These are phyloP conservation scores for Prochilodus magdalenae DNA, from an alignment of 2,113 vertebrate species.

Conservation along the genomic window DNA sequence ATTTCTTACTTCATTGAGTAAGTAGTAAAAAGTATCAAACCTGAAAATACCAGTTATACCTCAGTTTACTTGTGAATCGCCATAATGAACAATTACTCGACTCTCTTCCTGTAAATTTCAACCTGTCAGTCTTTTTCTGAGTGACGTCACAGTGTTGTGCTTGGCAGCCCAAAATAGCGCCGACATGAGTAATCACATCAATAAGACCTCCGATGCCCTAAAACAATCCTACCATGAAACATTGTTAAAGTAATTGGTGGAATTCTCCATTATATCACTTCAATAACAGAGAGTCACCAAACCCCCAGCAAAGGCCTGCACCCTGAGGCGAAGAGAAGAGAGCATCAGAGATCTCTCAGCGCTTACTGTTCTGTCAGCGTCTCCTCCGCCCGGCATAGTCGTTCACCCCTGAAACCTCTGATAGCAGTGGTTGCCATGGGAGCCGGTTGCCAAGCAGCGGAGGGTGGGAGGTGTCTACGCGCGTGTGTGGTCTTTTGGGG, in stretches of 20 bases:
- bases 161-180: not conserved
- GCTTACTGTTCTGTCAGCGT: not conserved
- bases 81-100: too few species aligned
- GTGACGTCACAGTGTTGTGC: not conserved
- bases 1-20: too few species aligned
- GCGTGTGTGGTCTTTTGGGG: constrained; percentile 48
- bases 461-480: constrained; percentile 32
- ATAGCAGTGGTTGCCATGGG: constrained; percentile 75
- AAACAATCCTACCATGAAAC: not conserved
- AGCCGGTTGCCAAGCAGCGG: constrained; percentile 74
- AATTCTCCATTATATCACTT: not conserved
- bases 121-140: not conserved
- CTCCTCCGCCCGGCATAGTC: constrained; percentile 29
- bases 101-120: too few species aligned
- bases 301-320: not conserved
- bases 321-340: not conserved
- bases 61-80: too few species aligned
- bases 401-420: constrained; percentile 55
- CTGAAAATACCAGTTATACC: too few species aligned
- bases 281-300: not conserved
- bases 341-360: not conserved
- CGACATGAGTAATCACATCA: not conserved
- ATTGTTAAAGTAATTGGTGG: too few species aligned
- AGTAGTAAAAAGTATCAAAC: too few species aligned
- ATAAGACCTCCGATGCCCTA: not conserved